A percentile compares a stretch with the other conserved stretches of the same genome.
Conservation (phyloP, 2,113 vertebrate species). For the Peucedramus taeniatus region DNA sequence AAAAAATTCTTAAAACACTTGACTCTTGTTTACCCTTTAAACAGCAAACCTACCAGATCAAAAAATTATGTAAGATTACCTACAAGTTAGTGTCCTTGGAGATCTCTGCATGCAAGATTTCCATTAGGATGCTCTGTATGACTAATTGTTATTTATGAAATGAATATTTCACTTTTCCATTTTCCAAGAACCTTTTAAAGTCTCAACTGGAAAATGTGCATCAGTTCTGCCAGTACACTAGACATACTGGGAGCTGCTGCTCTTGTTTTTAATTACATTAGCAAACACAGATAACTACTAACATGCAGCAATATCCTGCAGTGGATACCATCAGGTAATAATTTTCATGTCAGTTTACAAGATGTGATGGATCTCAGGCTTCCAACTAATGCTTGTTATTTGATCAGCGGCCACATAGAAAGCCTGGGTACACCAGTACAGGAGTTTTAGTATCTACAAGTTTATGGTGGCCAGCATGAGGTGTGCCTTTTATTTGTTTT, state of each 20-base stretch:
- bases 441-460: neutral
- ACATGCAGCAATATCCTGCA: neutral
- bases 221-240: neutral
- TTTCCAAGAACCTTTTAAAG: neutral
- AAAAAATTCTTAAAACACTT: slow-evolving; percentile 34
- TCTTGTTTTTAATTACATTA: slow-evolving; percentile 19
- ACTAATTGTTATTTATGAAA: neutral
- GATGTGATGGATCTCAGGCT: slow-evolving; percentile 1
- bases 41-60: neutral
- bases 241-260: neutral
- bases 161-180: neutral
- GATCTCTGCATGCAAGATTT: neutral
- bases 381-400: neutral
- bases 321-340: neutral
- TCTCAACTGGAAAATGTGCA: neutral
- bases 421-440: neutral
- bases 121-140: neutral
- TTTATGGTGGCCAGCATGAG: neutral
- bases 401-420: neutral
- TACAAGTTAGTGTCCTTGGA: neutral
- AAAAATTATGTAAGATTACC: neutral
- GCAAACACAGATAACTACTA: neutral
- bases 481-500: neutral
- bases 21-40: neutral
- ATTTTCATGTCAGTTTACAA: neutral